A percentile compares a stretch with the other conserved stretches of the same genome.
Evolutionary conservation across 2,797 vertebrate species (phyloP).

Genomic region (Acomys russatus): DNA sequence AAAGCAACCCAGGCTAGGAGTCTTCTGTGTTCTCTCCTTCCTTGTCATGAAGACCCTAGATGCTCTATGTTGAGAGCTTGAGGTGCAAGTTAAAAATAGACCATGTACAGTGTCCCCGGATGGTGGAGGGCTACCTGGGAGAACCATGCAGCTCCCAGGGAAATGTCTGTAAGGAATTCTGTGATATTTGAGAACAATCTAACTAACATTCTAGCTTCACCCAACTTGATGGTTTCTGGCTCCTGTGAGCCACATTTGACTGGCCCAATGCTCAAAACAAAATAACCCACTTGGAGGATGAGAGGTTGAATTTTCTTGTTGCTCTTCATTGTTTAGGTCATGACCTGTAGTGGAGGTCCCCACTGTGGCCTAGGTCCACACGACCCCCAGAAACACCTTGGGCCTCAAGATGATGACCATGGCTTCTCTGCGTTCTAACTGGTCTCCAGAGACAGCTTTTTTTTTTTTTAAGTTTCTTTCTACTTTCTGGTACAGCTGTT

Average conservation of each 20-base stretch:
- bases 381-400: not conserved
- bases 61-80: not conserved
- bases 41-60: not conserved
- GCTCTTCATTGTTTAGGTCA: not conserved
- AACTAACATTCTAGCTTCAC: not conserved
- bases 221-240: not conserved
- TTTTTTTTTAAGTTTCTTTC: not conserved
- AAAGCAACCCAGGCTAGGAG: not conserved
- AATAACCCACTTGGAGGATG: not conserved
- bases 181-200: not conserved
- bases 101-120: not conserved
- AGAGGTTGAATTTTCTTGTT: not conserved
- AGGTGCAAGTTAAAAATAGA: not conserved
- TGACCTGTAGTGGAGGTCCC: not conserved
- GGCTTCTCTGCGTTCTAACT: not conserved
- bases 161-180: conserved; percentile 7
- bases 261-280: not conserved
- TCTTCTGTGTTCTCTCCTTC: not conserved
- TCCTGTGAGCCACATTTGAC: not conserved
- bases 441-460: not conserved
- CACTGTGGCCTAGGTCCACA: not conserved
- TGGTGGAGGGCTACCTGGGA: not conserved
- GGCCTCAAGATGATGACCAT: not conserved
- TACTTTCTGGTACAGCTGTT: not conserved
- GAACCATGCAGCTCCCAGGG: not conserved